These are phyloP conservation scores for Nasonia giraulti DNA, from an alignment of 1,140 invertebrate species.

Conservation along the genomic window DNA sequence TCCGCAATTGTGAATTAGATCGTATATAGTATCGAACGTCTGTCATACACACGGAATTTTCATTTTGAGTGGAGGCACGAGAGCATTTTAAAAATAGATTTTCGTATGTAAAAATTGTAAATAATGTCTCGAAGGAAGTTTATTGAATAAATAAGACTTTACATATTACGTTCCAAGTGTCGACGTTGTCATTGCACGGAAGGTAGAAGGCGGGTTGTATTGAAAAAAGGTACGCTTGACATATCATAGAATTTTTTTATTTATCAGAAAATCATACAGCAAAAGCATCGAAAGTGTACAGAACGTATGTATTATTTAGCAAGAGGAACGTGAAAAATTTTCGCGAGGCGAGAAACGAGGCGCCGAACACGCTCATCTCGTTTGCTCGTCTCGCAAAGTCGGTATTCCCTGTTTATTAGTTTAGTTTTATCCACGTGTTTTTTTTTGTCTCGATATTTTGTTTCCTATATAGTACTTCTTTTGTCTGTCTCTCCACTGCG, in stretches of 20 bases:
- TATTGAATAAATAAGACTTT: slow-evolving; percentile 37
- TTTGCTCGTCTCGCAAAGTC: not conserved
- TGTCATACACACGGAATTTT: not conserved
- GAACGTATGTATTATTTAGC: slow-evolving; percentile 57
- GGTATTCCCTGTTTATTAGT: not conserved
- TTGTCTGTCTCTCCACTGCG: not conserved
- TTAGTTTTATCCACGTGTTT: not conserved
- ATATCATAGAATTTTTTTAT: slow-evolving; percentile 58
- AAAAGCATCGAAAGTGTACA: slow-evolving; percentile 61
- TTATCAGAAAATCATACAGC: slow-evolving; percentile 65
- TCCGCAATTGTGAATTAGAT: slow-evolving; percentile 12
- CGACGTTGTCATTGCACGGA: too few species aligned
- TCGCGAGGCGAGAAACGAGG: slow-evolving; percentile 51
- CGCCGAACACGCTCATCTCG: not conserved
- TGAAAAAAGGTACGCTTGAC: not conserved
- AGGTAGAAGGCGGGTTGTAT: not conserved
- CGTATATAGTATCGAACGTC: not conserved
- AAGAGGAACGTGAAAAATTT: slow-evolving; percentile 60
- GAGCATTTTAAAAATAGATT: slow-evolving; percentile 43
- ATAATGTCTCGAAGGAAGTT: slow-evolving; percentile 31
- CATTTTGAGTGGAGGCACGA: not conserved
- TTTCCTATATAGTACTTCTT: not conserved
- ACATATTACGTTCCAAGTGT: not conserved
- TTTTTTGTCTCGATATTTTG: not conserved
- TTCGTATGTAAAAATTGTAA: slow-evolving; percentile 46